Conservation (phyloP, 1,140 invertebrate genomes). For the Drosophila saltans region DNA sequence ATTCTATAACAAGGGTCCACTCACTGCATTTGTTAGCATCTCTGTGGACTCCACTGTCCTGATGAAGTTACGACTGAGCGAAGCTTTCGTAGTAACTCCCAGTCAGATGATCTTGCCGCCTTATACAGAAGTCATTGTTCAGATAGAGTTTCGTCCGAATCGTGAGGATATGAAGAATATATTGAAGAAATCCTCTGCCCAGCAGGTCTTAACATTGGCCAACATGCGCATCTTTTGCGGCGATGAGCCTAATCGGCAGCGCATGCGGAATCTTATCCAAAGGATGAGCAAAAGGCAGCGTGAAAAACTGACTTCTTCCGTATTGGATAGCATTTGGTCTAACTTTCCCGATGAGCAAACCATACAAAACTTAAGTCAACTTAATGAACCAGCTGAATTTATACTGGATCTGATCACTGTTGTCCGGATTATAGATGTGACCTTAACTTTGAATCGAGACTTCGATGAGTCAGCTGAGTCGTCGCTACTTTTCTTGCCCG, state of each 20-base stretch:
- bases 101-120: constrained; percentile 62
- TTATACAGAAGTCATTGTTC: constrained; percentile 46
- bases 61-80: constrained; percentile 65
- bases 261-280: constrained; percentile 67
- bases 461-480: constrained; percentile 73
- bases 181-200: constrained; percentile 54
- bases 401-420: constrained; percentile 68
- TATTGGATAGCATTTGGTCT: constrained; percentile 66
- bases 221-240: constrained; percentile 80
- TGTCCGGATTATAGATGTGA: constrained; percentile 76
- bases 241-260: constrained; percentile 76
- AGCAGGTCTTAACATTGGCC: constrained; percentile 69
- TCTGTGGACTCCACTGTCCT: constrained; percentile 71
- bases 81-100: constrained; percentile 69
- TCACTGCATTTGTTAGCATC: constrained; percentile 71
- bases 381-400: constrained; percentile 71
- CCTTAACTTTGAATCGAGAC: constrained; percentile 71
- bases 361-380: constrained; percentile 50
- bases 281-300: constrained; percentile 64
- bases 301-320: constrained; percentile 59
- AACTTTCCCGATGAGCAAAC: constrained; percentile 58
- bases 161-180: constrained; percentile 81
- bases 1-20: constrained; percentile 76
- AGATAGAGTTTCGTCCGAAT: constrained; percentile 67
- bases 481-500: constrained; percentile 65